Percentiles rank a stretch among this genome's conserved stretches.
phyloP scores from a whole-genome alignment of 1,140 invertebrate genomes.

The Drosophila oshimai region DNA sequence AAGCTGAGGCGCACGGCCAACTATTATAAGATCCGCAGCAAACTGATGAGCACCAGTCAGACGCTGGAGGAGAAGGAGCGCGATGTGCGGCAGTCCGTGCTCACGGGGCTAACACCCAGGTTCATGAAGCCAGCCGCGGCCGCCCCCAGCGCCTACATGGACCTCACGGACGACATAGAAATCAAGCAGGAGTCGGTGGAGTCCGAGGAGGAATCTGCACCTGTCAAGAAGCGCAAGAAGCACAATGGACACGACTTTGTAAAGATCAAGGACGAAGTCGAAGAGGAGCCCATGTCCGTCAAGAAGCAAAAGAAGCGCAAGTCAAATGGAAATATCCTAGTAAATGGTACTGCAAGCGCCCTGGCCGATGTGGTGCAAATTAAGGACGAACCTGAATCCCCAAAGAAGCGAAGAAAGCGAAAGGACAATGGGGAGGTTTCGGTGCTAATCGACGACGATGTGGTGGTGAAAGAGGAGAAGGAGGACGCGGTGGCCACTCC shows the following conservation, averaged over 20 bases:
- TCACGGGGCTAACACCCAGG: slow-evolving; percentile 42
- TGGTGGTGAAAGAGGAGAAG: neutral
- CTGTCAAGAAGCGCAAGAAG: neutral
- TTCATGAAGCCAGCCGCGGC: slow-evolving; percentile 12
- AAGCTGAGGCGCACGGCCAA: slow-evolving; percentile 3
- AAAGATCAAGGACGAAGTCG: neutral
- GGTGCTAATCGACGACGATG: neutral
- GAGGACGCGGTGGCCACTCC: neutral
- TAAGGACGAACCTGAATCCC: neutral
- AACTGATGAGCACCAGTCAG: slow-evolving; percentile 12
- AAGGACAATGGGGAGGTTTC: neutral
- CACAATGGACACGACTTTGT: neutral
- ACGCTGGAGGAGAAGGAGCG: slow-evolving; percentile 54
- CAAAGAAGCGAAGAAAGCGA: neutral
- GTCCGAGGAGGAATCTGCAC: neutral
- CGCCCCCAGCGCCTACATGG: neutral
- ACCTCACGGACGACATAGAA: neutral
- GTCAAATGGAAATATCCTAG: neutral
- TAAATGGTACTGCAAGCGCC: neutral
- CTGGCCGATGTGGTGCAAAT: neutral
- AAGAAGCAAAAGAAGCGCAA: slow-evolving; percentile 1
- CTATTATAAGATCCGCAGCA: slow-evolving; percentile 42
- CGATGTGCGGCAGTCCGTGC: slow-evolving; percentile 55
- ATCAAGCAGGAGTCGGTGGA: neutral
- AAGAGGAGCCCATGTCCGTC: too few species aligned